Evolutionary conservation across 1,140 invertebrate species (phyloP), one percentile per base, ranked within the genome.

Genomic region (Ceratina australensis): DNA sequence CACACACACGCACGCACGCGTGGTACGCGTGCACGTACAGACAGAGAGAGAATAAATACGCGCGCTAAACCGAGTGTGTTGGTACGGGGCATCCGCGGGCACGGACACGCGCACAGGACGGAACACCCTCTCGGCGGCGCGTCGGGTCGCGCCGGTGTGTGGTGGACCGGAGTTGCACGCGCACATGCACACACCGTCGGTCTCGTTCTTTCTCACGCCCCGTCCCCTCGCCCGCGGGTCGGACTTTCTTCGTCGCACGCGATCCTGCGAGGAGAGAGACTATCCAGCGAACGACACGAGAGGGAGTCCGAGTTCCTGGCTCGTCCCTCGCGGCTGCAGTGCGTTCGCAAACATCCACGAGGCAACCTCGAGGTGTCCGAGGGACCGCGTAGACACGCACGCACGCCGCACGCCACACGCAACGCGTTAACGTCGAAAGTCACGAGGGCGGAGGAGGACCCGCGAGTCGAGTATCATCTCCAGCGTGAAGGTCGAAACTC

Each of bases 271-370:
- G 78, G 66, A 73, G 69, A 69, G 72, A 67, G 66, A 81, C 69
- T 76, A 84, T 78, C 82, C 82, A 72, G 69, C 82, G 74, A 68
- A 78, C 82, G 83, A 79, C 82, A 65, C 82, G 83, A 85, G 83
- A 84, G 83, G 83, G 83, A 85, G 83, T 85, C 57, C 82, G 79
- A 84, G 83, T 85, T 85, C 82, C 82, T 81, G 83, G 82, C 82
- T 84, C 72, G 83, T 81, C 71, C 83, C 82, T 84, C 69, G 76
- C 82, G 82, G 83, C 79, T 84, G 83, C 83, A 85, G 83, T 85
- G 83, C 83, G 83, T 84, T 85, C 71, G 65, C 82, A 85, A 84
- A 85, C 83, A 85, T 60, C 79, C 82, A 80, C 67, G 83, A 85
- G 83, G 74, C 78, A 84, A 81, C 82, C 83, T 84, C 82, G 83